A percentile compares a stretch with the other conserved stretches of the same genome.
These are phyloP conservation scores for Cheilosia grossa DNA, from an alignment of 2,888 invertebrate species.

Conservation along the genomic window DNA sequence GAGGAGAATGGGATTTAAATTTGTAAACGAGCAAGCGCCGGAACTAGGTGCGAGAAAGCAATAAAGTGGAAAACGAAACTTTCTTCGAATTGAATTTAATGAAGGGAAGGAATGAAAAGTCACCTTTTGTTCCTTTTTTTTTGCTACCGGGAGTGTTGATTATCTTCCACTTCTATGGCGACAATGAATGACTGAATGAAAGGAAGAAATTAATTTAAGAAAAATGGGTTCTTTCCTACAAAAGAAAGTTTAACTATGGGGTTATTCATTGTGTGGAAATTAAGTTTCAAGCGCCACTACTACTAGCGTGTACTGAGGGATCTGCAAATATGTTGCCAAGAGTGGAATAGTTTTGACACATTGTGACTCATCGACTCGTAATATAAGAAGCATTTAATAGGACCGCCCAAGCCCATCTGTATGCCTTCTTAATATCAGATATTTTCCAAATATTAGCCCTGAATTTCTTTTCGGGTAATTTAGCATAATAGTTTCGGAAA, in stretches of 20 bases:
- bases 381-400: too few species aligned
- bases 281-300: not conserved
- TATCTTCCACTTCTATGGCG: not conserved
- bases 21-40: not conserved
- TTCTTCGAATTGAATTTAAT: constrained; percentile 56
- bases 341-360: too few species aligned
- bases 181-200: constrained; percentile 11
- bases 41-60: constrained; percentile 28
- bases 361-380: too few species aligned
- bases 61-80: constrained; percentile 51
- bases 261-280: not conserved
- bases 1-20: not conserved
- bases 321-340: too few species aligned
- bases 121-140: constrained; percentile 24
- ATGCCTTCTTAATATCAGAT: too few species aligned
- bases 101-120: constrained; percentile 39
- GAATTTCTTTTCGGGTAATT: too few species aligned
- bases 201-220: constrained; percentile 29
- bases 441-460: too few species aligned
- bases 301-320: too few species aligned
- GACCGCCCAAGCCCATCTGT: too few species aligned
- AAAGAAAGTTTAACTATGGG: not conserved
- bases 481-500: too few species aligned
- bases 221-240: not conserved
- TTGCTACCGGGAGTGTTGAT: not conserved